Evolutionary conservation across 2,888 invertebrate genomes (phyloP).

Genomic region (Ormyrus labotus): DNA sequence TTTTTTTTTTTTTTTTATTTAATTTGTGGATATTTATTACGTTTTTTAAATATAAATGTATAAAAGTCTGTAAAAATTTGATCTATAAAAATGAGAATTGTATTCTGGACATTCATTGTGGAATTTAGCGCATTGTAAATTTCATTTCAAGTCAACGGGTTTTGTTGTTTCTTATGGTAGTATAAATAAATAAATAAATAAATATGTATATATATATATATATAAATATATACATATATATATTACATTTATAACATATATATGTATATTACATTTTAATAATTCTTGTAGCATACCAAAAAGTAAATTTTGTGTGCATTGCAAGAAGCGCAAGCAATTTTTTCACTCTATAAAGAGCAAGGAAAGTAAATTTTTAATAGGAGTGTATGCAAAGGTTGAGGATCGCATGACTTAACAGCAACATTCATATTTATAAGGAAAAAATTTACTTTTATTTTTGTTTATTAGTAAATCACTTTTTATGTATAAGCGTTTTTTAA

Average conservation of each 20-base stretch:
- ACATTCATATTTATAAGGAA: constrained; percentile 13
- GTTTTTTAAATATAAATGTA: background rate
- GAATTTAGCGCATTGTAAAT: background rate
- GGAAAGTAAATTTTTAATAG: constrained; percentile 10
- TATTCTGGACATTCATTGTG: constrained; percentile 8
- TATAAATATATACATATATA: background rate
- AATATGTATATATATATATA: too few species aligned
- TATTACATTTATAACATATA: constrained; percentile 12
- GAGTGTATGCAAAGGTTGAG: constrained; percentile 23
- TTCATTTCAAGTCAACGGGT: constrained; percentile 23
- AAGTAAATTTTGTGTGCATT: constrained; percentile 50
- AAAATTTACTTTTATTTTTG: background rate
- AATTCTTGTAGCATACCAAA: constrained; percentile 14
- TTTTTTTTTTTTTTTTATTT: constrained; percentile 9
- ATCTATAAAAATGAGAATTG: background rate
- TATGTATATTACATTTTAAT: background rate
- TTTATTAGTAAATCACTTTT: too few species aligned
- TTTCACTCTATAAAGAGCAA: constrained; percentile 1
- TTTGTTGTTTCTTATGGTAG: constrained; percentile 30
- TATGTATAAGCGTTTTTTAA: too few species aligned
- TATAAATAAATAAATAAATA: too few species aligned
- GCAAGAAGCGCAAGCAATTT: constrained; percentile 48
- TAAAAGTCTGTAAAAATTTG: background rate
- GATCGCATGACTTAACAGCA: constrained; percentile 36
- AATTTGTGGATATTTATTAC: background rate